Evolutionary conservation across 2,797 vertebrate species (phyloP).

Genomic region (Lutjanus campechanus): DNA sequence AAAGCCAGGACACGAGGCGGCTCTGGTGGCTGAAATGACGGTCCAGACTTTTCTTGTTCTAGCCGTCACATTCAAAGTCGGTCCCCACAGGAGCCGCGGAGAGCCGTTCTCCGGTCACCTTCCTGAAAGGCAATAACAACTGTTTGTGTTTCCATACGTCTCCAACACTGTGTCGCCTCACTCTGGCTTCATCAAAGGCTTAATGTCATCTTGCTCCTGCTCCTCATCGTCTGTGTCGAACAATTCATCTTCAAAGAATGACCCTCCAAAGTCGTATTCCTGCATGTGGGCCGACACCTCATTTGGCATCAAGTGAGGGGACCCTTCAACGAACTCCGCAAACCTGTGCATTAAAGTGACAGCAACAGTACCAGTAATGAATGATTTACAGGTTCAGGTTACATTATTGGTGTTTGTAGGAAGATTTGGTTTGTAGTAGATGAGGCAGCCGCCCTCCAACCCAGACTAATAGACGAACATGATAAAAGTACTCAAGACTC

Average conservation of each 20-base stretch:
- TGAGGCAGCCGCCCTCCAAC: no score
- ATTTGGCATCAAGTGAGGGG: constrained; percentile 89
- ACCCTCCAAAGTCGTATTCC: constrained; percentile 90
- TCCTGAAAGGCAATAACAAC: constrained; percentile 33
- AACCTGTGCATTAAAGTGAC: constrained; percentile 84
- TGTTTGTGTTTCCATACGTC: neutral
- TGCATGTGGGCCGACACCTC: constrained; percentile 92
- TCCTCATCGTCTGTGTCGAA: constrained; percentile 89
- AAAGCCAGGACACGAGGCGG: neutral
- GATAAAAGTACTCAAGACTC: no score
- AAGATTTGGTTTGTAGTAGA: no score
- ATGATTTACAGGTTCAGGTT: no score
- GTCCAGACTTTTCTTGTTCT: constrained; percentile 10
- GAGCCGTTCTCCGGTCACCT: constrained; percentile 16
- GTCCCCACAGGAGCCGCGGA: neutral
- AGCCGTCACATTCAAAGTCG: neutral
- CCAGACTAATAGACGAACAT: no score
- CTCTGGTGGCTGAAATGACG: constrained; percentile 6
- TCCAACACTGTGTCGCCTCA: constrained; percentile 4
- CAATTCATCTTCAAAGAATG: constrained; percentile 88
- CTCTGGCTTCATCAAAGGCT: constrained; percentile 31
- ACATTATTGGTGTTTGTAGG: no score
- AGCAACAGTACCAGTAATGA: neutral
- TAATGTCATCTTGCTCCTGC: constrained; percentile 51
- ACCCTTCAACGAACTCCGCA: constrained; percentile 94